Evolutionary conservation across 1,140 invertebrate species (phyloP).

Genomic region (Oryzaephilus surinamensis): DNA sequence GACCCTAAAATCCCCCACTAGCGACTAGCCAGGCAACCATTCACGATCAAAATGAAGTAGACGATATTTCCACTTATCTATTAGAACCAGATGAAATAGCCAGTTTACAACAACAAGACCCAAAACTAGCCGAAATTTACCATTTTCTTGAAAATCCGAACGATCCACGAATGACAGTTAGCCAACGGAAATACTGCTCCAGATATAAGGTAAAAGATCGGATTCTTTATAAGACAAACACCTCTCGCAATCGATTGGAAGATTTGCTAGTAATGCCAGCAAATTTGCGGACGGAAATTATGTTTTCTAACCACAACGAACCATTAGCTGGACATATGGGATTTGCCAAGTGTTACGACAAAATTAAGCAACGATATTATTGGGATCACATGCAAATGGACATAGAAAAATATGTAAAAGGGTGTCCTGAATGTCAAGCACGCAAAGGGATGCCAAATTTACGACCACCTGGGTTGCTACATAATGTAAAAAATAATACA

Average conservation of each 20-base stretch:
- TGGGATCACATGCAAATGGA: constrained; percentile 18
- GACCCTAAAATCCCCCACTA: constrained; percentile 28
- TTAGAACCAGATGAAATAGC: constrained; percentile 13
- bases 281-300: constrained; percentile 10
- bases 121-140: no score
- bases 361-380: constrained; percentile 16
- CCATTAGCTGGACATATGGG: constrained; percentile 16
- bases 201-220: constrained; percentile 3
- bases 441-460: constrained; percentile 7
- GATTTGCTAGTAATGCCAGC: constrained; percentile 13
- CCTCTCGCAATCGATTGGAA: background rate
- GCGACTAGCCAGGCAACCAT: constrained; percentile 31
- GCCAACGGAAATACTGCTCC: background rate
- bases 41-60: constrained; percentile 35
- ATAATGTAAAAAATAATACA: no score
- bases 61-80: constrained; percentile 36
- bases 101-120: background rate
- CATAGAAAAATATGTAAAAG: constrained; percentile 20
- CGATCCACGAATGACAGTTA: constrained; percentile 22
- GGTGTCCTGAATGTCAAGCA: constrained; percentile 19
- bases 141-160: no score
- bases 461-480: constrained; percentile 14
- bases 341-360: constrained; percentile 12
- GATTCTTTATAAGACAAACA: constrained; percentile 10
- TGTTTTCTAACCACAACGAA: constrained; percentile 7